phyloP scores from a whole-genome alignment of 2,797 vertebrate genomes.

The Podargus strigoides region DNA sequence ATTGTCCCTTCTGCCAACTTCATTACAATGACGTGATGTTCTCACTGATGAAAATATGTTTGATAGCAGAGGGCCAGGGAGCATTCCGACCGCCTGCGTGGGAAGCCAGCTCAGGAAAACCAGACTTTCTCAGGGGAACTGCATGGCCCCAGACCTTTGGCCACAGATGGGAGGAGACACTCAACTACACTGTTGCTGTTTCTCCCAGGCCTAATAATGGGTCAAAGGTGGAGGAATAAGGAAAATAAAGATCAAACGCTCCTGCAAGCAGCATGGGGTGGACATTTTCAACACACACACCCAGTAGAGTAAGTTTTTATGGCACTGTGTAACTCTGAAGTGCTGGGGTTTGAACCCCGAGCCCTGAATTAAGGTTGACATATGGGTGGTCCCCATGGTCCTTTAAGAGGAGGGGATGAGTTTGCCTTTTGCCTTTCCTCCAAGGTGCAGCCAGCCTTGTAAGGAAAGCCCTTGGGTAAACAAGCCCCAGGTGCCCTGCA shows the following conservation, averaged over 20 bases:
- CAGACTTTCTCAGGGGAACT: background rate
- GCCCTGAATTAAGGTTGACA: too few relatives aligned
- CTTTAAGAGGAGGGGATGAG: too few relatives aligned
- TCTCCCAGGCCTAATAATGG: background rate
- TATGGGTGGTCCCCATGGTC: too few relatives aligned
- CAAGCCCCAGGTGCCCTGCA: too few relatives aligned
- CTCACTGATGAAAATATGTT: background rate
- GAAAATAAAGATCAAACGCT: background rate
- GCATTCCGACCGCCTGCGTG: rapidly evolving
- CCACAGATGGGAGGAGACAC: background rate
- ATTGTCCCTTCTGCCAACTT: background rate
- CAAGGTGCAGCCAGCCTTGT: too few relatives aligned
- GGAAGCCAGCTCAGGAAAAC: background rate
- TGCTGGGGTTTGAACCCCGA: too few relatives aligned
- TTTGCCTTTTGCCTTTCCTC: too few relatives aligned
- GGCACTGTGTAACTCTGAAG: background rate
- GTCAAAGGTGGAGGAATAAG: background rate
- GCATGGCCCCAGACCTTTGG: rapidly evolving
- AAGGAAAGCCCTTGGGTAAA: too few relatives aligned
- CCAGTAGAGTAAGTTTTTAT: background rate
- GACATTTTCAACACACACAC: background rate
- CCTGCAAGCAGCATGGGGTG: background rate
- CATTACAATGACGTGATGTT: background rate
- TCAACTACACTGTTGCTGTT: background rate
- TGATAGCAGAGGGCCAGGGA: background rate